Evolutionary conservation across 35 echinoderm and acorn worm species (phyloP).

Genomic region (Amphiura filiformis): DNA sequence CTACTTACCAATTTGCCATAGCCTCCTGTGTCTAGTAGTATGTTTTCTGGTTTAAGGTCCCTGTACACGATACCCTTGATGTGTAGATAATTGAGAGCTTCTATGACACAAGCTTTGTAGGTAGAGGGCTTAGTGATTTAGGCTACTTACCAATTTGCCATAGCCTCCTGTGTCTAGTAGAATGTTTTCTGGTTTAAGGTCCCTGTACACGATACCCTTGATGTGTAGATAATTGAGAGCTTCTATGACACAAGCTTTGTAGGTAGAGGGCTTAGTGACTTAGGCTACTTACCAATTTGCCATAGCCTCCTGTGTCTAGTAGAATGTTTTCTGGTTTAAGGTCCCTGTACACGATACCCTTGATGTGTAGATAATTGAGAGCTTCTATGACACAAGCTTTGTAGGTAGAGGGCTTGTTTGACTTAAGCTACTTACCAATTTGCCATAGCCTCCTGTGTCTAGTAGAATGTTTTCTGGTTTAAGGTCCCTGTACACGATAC

Average conservation of each 20-base stretch:
- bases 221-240: constrained; percentile 84
- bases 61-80: constrained; percentile 70
- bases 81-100: constrained; percentile 74
- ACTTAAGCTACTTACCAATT: constrained; percentile 80
- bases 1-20: constrained; percentile 90
- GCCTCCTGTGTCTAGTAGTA: constrained; percentile 84
- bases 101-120: constrained; percentile 94
- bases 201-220: constrained; percentile 72
- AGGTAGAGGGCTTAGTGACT: too few relatives aligned
- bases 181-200: constrained; percentile 93
- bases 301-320: constrained; percentile 76
- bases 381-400: constrained; percentile 94
- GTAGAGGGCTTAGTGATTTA: too few relatives aligned
- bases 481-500: constrained; percentile 62
- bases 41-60: constrained; percentile 90
- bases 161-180: constrained; percentile 84
- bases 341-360: constrained; percentile 64
- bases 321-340: constrained; percentile 97
- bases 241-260: constrained; percentile 91
- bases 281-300: constrained; percentile 69
- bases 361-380: constrained; percentile 82
- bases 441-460: constrained; percentile 79
- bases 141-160: constrained; percentile 73
- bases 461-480: constrained; percentile 98
- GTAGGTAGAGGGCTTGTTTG: too few relatives aligned